phyloP scores from a whole-genome alignment of 2,797 vertebrate species.

The Pseudotriccus pelzelni region DNA sequence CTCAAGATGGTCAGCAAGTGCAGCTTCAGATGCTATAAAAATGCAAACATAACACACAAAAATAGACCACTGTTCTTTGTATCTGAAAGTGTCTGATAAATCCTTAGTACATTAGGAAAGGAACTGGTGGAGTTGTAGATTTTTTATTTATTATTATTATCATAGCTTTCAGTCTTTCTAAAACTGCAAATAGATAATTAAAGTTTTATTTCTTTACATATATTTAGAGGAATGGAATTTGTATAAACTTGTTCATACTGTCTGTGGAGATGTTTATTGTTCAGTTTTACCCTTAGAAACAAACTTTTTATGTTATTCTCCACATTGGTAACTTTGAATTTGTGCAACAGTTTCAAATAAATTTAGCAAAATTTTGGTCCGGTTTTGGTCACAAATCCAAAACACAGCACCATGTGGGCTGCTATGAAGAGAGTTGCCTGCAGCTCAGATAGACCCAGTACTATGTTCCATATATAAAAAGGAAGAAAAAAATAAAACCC shows the following conservation, averaged over 20 bases:
- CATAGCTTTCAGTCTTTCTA: neutral
- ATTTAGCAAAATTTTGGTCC: neutral
- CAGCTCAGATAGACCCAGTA: neutral
- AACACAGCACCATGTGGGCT: neutral
- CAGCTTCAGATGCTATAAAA: neutral
- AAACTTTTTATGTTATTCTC: neutral
- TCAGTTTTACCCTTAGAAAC: neutral
- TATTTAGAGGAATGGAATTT: neutral
- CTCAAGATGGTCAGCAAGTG: neutral
- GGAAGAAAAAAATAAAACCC: accelerated
- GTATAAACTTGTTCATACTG: neutral
- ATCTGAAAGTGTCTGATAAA: neutral
- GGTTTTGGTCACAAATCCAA: neutral
- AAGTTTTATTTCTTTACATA: neutral
- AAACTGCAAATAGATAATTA: neutral
- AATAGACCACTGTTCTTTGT: neutral
- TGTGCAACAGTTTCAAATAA: neutral
- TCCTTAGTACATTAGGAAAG: neutral
- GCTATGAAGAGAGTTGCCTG: neutral
- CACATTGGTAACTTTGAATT: neutral
- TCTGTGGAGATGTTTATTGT: neutral
- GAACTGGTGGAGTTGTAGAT: neutral
- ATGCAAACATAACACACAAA: neutral
- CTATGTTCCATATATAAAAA: neutral
- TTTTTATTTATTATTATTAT: neutral